Conservation (phyloP, 2,113 vertebrate genomes). For the Ivindomyrus marchei region DNA sequence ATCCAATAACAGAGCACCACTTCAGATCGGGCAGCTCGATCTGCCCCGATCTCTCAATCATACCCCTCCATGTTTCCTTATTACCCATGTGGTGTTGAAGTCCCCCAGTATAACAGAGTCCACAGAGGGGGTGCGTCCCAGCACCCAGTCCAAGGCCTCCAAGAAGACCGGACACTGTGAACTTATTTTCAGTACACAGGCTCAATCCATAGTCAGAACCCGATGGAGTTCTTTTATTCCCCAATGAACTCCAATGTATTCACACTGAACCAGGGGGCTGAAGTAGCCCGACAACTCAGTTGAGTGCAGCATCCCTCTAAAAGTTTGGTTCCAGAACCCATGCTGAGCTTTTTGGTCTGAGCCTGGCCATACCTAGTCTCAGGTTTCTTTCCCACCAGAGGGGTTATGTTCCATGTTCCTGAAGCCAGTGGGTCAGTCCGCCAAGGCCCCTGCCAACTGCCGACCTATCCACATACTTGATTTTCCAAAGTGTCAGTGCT, state of each 20-base stretch:
- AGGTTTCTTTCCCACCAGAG: not conserved
- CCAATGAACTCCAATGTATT: not conserved
- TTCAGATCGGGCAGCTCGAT: no score
- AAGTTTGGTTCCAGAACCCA: not conserved
- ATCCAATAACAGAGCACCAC: no score
- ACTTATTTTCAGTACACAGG: no score
- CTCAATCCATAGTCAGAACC: no score
- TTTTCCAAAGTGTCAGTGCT: not conserved
- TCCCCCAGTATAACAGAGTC: not conserved
- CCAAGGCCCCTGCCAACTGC: not conserved
- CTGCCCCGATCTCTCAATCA: not conserved
- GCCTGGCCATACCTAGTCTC: not conserved
- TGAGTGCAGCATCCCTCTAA: no score
- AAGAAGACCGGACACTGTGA: not conserved
- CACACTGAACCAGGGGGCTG: not conserved
- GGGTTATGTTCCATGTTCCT: not conserved
- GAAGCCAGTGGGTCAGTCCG: not conserved
- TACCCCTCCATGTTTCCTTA: not conserved
- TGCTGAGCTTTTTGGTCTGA: not conserved
- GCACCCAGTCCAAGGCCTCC: not conserved
- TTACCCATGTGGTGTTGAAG: not conserved
- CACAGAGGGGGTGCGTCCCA: not conserved
- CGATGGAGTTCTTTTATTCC: not conserved
- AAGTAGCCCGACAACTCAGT: not conserved
- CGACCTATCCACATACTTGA: not conserved